Conservation (phyloP, 2,797 vertebrate genomes). For the Poecilia picta region DNA sequence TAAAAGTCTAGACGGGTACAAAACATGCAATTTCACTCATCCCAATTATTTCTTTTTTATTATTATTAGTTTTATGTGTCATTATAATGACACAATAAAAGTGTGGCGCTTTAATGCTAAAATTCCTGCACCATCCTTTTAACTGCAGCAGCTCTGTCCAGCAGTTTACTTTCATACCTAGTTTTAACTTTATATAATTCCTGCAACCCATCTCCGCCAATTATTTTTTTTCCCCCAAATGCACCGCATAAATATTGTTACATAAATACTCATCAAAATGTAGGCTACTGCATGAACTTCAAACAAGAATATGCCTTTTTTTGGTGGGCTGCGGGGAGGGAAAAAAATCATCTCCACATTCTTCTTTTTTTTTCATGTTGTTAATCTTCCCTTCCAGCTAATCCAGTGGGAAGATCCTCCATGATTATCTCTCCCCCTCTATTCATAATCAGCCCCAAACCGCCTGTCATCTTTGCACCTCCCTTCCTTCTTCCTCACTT, state of each 20-base stretch:
- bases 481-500: conserved; percentile 42
- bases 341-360: conserved; percentile 57
- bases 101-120: neutral
- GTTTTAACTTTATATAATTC: conserved; percentile 58
- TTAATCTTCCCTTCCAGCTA: conserved; percentile 81
- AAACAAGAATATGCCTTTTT: conserved; percentile 60
- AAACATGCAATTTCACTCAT: neutral
- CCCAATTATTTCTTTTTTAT: neutral
- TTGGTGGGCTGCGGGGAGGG: conserved; percentile 19
- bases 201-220: conserved; percentile 39
- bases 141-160: conserved; percentile 19
- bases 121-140: neutral
- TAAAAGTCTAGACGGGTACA: neutral
- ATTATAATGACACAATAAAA: neutral
- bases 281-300: conserved; percentile 61
- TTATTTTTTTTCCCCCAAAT: conserved; percentile 12
- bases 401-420: conserved; percentile 80
- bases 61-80: neutral
- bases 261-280: conserved; percentile 59
- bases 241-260: conserved; percentile 51
- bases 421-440: conserved; percentile 76
- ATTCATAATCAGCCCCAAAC: conserved; percentile 72
- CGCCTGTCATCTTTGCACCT: conserved; percentile 62
- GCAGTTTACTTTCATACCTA: conserved; percentile 42
- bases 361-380: conserved; percentile 63